phyloP scores from a whole-genome alignment of 2,113 vertebrate genomes.

The Pseudopipra pipra region DNA sequence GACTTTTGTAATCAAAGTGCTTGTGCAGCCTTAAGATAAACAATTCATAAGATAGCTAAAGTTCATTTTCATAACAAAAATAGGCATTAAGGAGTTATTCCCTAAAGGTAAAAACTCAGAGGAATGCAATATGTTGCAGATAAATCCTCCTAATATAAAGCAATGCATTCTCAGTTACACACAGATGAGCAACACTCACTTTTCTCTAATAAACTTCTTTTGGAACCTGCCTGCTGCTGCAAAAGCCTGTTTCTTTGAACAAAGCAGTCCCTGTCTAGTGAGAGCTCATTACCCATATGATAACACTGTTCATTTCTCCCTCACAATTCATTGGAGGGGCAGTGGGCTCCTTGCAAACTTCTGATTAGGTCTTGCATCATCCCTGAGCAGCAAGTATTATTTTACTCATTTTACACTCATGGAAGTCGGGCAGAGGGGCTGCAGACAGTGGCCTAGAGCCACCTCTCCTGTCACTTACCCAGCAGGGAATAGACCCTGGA shows the following conservation, averaged over 20 bases:
- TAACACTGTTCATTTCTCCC: constrained; percentile 27
- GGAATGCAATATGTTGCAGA: constrained; percentile 26
- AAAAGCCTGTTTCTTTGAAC: neutral
- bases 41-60: constrained; percentile 57
- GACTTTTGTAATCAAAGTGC: constrained; percentile 38
- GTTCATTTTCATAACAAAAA: constrained; percentile 67
- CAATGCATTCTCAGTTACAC: constrained; percentile 2
- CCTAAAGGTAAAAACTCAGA: constrained; percentile 1
- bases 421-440: neutral
- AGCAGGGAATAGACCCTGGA: neutral
- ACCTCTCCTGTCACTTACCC: neutral
- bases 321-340: neutral
- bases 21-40: constrained; percentile 60
- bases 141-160: constrained; percentile 49
- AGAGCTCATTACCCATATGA: constrained; percentile 60
- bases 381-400: neutral
- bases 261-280: constrained; percentile 22
- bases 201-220: constrained; percentile 35
- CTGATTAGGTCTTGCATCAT: constrained; percentile 9
- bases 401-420: neutral
- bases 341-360: neutral
- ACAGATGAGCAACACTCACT: constrained; percentile 5
- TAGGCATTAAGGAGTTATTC: constrained; percentile 44
- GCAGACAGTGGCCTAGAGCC: neutral
- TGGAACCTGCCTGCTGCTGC: neutral